Percentiles rank a stretch among this genome's conserved stretches.
Evolutionary conservation across 1,140 invertebrate genomes (phyloP).

Genomic region (Riptortus pedestris): DNA sequence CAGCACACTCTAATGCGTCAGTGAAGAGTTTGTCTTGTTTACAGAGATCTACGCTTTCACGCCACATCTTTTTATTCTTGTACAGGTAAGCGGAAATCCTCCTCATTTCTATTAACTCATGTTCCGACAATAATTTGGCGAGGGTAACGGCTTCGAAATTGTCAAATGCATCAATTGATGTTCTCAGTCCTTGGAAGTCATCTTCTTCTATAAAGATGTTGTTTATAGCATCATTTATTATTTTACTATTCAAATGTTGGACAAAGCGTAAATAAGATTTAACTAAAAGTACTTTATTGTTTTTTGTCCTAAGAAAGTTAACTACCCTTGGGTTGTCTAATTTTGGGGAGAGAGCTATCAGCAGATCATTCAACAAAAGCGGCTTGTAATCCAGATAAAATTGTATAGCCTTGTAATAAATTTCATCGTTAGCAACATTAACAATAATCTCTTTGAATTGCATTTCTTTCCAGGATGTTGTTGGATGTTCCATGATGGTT

Average conservation of each 20-base stretch:
- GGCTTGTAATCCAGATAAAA: constrained; percentile 99
- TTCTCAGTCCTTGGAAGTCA: neutral
- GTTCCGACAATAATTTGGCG: neutral
- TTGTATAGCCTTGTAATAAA: constrained; percentile 98
- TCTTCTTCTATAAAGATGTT: neutral
- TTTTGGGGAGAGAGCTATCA: constrained; percentile 76
- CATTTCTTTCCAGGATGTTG: constrained; percentile 96
- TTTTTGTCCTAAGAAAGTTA: neutral
- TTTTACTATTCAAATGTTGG: neutral
- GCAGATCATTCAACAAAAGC: constrained; percentile 87
- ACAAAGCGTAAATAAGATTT: neutral
- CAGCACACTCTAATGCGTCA: constrained; percentile 98
- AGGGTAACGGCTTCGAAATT: neutral
- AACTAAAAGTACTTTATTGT: neutral
- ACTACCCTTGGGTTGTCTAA: neutral
- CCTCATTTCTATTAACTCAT: neutral
- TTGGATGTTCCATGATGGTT: constrained; percentile 98
- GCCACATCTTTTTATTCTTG: constrained; percentile 99
- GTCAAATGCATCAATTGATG: neutral
- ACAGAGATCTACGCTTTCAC: constrained; percentile 96
- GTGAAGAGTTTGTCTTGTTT: constrained; percentile 94
- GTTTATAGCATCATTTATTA: neutral
- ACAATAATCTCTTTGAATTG: constrained; percentile 99
- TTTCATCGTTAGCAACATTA: constrained; percentile 94
- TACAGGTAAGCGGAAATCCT: constrained; percentile 42